These are phyloP conservation scores for Arizona elegans DNA, from an alignment of 2,113 vertebrate genomes.

Conservation along the genomic window DNA sequence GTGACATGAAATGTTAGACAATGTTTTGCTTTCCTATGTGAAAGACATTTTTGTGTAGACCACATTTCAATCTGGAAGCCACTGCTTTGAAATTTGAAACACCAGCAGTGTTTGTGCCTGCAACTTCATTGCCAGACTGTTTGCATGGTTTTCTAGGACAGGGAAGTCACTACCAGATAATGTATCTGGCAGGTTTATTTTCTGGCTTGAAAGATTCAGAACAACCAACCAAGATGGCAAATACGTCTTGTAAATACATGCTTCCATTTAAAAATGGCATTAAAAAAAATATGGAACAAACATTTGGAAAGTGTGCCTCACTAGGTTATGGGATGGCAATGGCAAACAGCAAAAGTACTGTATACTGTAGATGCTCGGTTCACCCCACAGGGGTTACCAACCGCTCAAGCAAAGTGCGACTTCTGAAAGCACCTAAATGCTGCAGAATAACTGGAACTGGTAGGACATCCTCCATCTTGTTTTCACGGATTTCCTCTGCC, in stretches of 20 bases:
- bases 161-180: background rate
- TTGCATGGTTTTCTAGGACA: background rate
- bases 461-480: conserved; percentile 58
- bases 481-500: conserved; percentile 22
- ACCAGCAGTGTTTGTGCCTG: background rate
- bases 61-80: background rate
- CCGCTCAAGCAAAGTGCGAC: conserved; percentile 5
- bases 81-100: background rate
- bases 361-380: background rate
- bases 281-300: conserved; percentile 12
- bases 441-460: conserved; percentile 56
- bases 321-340: background rate
- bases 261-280: background rate
- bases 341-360: conserved; percentile 20
- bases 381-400: conserved; percentile 27
- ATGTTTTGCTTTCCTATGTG: background rate
- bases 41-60: background rate
- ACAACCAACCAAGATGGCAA: background rate
- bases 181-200: background rate
- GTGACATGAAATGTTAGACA: background rate
- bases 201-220: background rate
- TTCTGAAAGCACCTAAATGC: conserved; percentile 44
- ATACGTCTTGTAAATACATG: background rate
- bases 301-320: background rate
- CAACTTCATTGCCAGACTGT: background rate